A percentile compares a stretch with the other conserved stretches of the same genome.
These are phyloP conservation scores for Anthophora plumipes DNA, from an alignment of 2,888 invertebrate genomes.

Conservation along the genomic window DNA sequence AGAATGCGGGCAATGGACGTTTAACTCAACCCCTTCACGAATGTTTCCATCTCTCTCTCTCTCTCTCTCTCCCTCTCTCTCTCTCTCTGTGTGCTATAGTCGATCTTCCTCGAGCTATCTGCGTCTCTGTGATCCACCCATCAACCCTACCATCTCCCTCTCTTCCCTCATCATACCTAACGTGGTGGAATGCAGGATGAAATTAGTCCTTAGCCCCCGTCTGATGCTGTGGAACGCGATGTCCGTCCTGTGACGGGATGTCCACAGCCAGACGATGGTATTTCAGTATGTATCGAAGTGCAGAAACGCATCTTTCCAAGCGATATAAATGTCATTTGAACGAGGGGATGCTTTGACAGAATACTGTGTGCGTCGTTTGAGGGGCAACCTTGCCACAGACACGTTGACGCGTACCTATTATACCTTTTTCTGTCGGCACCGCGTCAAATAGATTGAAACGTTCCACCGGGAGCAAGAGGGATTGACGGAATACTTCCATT, in stretches of 20 bases:
- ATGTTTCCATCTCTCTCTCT: slow-evolving; percentile 9
- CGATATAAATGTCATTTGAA: slow-evolving; percentile 65
- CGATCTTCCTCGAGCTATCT: slow-evolving; percentile 12
- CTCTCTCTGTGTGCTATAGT: slow-evolving; percentile 12
- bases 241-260: slow-evolving; percentile 67
- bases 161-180: slow-evolving; percentile 56
- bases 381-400: slow-evolving; percentile 37
- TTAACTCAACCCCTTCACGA: slow-evolving; percentile 63
- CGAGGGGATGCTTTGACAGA: slow-evolving; percentile 43
- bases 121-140: slow-evolving; percentile 23
- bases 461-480: slow-evolving; percentile 2
- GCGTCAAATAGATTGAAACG: slow-evolving; percentile 26
- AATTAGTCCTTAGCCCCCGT: slow-evolving; percentile 71
- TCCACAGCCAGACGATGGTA: slow-evolving; percentile 58
- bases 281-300: slow-evolving; percentile 60
- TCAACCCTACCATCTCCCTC: not conserved
- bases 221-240: slow-evolving; percentile 67
- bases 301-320: slow-evolving; percentile 55
- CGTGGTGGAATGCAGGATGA: slow-evolving; percentile 69
- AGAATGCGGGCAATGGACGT: slow-evolving; percentile 70
- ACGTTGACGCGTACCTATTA: slow-evolving; percentile 40
- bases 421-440: slow-evolving; percentile 40
- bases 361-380: slow-evolving; percentile 14
- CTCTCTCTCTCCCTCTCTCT: slow-evolving; percentile 1
- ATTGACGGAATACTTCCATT: slow-evolving; percentile 1